These are phyloP conservation scores for Yponomeuta malinellus DNA, from an alignment of 2,888 invertebrate species.

Conservation along the genomic window DNA sequence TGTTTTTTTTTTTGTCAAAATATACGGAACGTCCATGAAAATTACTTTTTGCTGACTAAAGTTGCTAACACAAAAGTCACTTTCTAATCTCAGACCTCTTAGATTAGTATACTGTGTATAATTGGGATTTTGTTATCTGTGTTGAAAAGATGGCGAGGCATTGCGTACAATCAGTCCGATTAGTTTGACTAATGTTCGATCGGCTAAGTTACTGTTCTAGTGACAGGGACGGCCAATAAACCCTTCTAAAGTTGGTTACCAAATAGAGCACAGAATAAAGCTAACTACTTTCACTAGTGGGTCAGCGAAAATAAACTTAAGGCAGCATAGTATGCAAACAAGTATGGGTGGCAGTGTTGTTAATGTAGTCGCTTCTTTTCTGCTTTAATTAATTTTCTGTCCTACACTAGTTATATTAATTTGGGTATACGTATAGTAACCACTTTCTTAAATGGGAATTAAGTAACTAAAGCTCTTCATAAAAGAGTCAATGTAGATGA, in stretches of 20 bases:
- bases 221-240: background rate
- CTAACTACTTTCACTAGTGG: background rate
- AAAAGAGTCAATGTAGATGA: no score
- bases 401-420: no score
- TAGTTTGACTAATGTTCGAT: slow-evolving; percentile 39
- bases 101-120: slow-evolving; percentile 12
- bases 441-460: no score
- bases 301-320: background rate
- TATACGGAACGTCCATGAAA: slow-evolving; percentile 15
- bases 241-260: background rate
- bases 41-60: background rate
- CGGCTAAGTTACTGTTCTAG: slow-evolving; percentile 34
- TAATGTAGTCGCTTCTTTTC: background rate
- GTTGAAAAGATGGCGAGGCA: slow-evolving; percentile 11
- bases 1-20: slow-evolving; percentile 19
- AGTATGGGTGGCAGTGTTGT: no score
- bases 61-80: background rate
- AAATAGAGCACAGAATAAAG: background rate
- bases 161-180: slow-evolving; percentile 39
- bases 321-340: background rate
- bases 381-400: background rate
- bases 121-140: slow-evolving; percentile 13
- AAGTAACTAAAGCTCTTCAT: no score
- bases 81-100: background rate
- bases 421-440: no score